These are phyloP conservation scores for Molossus molossus DNA, from an alignment of 2,797 vertebrate species.

Conservation along the genomic window DNA sequence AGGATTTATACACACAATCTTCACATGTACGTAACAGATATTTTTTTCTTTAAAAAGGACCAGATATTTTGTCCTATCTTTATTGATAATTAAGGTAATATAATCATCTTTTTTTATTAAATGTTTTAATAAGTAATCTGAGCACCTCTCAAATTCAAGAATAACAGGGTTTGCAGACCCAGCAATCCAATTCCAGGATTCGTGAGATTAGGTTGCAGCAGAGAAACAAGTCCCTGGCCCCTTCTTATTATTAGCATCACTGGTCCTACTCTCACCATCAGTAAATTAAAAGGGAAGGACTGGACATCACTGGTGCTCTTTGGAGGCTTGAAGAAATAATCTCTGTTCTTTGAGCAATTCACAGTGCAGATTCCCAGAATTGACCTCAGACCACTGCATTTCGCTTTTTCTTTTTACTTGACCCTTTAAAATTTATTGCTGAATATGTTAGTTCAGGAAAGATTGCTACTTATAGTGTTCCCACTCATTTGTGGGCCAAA, in stretches of 20 bases:
- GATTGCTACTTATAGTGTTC: neutral
- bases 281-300: neutral
- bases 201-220: neutral
- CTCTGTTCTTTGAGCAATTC: neutral
- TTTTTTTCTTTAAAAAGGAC: conserved; percentile 3
- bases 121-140: conserved; percentile 6
- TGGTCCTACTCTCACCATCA: neutral
- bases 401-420: neutral
- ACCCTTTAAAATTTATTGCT: neutral
- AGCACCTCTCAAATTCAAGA: conserved; percentile 25
- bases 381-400: neutral
- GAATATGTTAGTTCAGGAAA: neutral
- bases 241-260: neutral
- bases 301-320: neutral
- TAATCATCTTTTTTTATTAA: neutral
- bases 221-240: neutral
- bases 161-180: conserved; percentile 1
- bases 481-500: neutral
- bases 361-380: neutral
- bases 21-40: neutral
- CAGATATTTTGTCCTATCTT: conserved; percentile 43
- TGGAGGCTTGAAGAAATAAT: neutral
- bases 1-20: neutral
- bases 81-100: conserved; percentile 55
- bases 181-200: neutral